Percentiles rank a stretch among this genome's conserved stretches.
These are phyloP conservation scores for Protophormia terraenovae DNA, from an alignment of 2,888 invertebrate species.

Conservation along the genomic window DNA sequence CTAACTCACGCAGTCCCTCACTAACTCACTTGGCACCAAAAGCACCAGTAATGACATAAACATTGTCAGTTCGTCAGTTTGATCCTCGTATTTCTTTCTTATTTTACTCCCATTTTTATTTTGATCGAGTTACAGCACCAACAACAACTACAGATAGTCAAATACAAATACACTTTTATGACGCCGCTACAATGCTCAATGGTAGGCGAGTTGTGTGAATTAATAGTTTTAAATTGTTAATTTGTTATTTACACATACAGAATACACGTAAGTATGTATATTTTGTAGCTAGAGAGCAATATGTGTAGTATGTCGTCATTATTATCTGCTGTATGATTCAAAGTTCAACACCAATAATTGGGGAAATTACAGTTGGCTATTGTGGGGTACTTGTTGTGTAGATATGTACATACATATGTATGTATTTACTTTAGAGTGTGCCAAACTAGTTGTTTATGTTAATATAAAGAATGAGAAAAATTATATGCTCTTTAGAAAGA, in stretches of 20 bases:
- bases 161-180: not conserved
- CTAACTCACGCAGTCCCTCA: not conserved
- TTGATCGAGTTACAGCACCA: not conserved
- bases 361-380: conserved; percentile 32
- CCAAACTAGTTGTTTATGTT: conserved; percentile 13
- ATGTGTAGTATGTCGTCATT: conserved; percentile 48
- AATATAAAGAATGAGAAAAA: not conserved
- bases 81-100: not conserved
- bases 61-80: not conserved
- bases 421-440: conserved; percentile 18
- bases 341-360: conserved; percentile 61
- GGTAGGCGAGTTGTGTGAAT: not conserved
- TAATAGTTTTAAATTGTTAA: conserved; percentile 5
- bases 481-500: not conserved
- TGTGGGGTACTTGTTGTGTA: not conserved
- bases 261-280: not conserved
- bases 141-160: too few relatives aligned
- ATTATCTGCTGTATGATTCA: conserved; percentile 53
- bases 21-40: not conserved
- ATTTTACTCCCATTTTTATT: not conserved
- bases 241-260: not conserved
- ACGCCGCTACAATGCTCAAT: not conserved
- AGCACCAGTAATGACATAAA: not conserved
- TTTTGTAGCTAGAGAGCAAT: not conserved
- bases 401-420: too few relatives aligned